A percentile compares a stretch with the other conserved stretches of the same genome.
Conservation (phyloP, 2,797 vertebrate species). For the Anguilla obscura region DNA sequence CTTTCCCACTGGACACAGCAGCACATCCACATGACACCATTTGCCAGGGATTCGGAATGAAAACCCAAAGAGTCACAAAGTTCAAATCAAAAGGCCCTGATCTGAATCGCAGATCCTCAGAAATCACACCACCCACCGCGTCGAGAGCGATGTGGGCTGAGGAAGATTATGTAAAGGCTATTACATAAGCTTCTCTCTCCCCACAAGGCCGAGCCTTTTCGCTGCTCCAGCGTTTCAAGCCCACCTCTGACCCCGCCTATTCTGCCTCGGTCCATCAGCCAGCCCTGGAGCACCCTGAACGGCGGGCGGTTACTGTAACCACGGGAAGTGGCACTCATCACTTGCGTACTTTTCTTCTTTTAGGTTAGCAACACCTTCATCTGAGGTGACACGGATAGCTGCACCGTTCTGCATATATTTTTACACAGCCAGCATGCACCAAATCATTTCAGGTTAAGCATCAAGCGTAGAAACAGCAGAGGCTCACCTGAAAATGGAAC, state of each 20-base stretch:
- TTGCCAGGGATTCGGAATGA: background rate
- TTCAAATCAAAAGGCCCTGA: slow-evolving; percentile 21
- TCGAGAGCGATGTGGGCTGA: slow-evolving; percentile 29
- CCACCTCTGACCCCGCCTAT: slow-evolving; percentile 20
- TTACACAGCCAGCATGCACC: background rate
- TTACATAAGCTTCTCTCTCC: slow-evolving; percentile 27
- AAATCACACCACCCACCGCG: slow-evolving; percentile 32
- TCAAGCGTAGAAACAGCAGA: background rate
- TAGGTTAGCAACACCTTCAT: background rate
- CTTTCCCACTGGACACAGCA: background rate
- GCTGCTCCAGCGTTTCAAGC: background rate
- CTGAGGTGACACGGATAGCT: background rate
- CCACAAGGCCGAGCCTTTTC: slow-evolving; percentile 18
- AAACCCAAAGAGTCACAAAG: background rate
- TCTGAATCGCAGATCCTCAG: slow-evolving; percentile 12
- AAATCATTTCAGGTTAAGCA: background rate
- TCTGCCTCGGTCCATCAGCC: background rate
- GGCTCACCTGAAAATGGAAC: background rate
- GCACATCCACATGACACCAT: background rate
- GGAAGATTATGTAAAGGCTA: slow-evolving; percentile 30
- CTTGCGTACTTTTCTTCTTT: too few species aligned
- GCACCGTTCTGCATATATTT: background rate
- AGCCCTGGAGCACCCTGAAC: background rate
- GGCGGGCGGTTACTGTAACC: background rate
- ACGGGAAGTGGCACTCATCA: too few species aligned